Percentiles rank a stretch among this genome's conserved stretches.
phyloP scores from a whole-genome alignment of 2,113 vertebrate genomes.

The Jaculus jaculus region DNA sequence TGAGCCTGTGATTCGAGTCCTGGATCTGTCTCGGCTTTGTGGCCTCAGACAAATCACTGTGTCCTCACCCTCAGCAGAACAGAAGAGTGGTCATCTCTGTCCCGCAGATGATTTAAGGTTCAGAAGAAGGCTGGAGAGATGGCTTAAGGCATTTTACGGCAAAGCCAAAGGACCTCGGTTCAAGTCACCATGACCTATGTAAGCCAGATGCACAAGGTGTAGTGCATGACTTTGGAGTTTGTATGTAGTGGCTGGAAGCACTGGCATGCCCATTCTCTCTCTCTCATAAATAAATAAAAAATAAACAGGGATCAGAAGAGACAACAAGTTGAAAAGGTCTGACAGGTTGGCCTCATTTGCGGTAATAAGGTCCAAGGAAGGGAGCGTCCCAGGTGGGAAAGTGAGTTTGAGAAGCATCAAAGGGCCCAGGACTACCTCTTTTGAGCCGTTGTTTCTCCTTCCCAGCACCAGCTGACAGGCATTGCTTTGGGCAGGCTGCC shows the following conservation, averaged over 20 bases:
- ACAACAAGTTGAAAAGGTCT: not conserved
- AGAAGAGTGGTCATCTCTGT: not conserved
- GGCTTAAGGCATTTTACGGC: no score
- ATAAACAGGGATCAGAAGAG: not conserved
- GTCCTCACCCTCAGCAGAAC: not conserved
- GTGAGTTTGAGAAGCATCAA: conserved; percentile 1
- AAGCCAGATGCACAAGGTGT: no score
- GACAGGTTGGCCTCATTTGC: not conserved
- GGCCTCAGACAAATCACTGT: not conserved
- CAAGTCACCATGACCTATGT: no score
- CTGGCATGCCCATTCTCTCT: no score
- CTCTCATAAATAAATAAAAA: no score
- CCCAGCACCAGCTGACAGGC: conserved; percentile 39
- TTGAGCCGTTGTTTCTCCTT: not conserved
- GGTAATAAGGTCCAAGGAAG: not conserved
- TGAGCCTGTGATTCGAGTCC: not conserved
- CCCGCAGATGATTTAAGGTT: not conserved
- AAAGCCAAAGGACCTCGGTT: no score
- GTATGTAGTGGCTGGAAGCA: no score
- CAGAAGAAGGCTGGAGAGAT: no score
- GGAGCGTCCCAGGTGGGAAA: not conserved
- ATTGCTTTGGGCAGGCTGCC: conserved; percentile 46
- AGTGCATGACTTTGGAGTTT: no score
- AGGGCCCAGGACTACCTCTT: not conserved
- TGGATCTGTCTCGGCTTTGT: not conserved